These are phyloP conservation scores for Tiphia femorata DNA, from an alignment of 2,888 invertebrate genomes.

Conservation along the genomic window DNA sequence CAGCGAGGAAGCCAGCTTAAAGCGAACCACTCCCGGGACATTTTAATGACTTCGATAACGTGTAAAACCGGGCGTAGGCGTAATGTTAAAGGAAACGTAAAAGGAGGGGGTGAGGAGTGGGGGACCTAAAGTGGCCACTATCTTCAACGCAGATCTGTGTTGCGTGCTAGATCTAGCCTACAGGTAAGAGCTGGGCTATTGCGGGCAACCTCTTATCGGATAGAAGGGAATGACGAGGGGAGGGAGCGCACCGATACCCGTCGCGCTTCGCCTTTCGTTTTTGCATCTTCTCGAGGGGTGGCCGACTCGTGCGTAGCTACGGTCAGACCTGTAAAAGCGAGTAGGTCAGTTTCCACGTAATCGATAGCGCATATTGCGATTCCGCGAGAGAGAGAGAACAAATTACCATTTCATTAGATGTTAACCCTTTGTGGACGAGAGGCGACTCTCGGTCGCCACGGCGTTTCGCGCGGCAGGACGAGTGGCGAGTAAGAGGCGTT, in stretches of 20 bases:
- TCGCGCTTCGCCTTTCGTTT: slow-evolving; percentile 36
- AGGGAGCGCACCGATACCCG: slow-evolving; percentile 19
- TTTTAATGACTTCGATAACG: slow-evolving; percentile 16
- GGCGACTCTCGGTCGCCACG: no score
- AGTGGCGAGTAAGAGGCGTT: no score
- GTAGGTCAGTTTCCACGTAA: no score
- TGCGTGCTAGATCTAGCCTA: slow-evolving; percentile 36
- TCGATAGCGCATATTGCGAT: no score
- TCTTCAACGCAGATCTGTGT: slow-evolving; percentile 40
- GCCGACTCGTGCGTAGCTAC: no score
- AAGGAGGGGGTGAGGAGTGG: no score
- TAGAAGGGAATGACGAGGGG: slow-evolving; percentile 4
- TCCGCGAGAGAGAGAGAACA: no score
- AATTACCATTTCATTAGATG: no score
- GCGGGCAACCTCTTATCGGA: slow-evolving; percentile 32
- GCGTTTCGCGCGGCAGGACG: no score
- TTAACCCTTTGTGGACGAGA: no score
- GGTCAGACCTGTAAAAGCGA: no score
- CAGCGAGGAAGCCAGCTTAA: no score
- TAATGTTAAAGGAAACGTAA: slow-evolving; percentile 25
- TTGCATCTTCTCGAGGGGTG: slow-evolving; percentile 15
- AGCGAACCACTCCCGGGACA: slow-evolving; percentile 3
- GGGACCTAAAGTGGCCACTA: slow-evolving; percentile 36
- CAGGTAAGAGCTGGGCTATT: slow-evolving; percentile 27
- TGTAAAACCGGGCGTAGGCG: slow-evolving; percentile 14